These are phyloP conservation scores for Carettochelys insculpta DNA, from an alignment of 2,113 vertebrate species.

Conservation along the genomic window DNA sequence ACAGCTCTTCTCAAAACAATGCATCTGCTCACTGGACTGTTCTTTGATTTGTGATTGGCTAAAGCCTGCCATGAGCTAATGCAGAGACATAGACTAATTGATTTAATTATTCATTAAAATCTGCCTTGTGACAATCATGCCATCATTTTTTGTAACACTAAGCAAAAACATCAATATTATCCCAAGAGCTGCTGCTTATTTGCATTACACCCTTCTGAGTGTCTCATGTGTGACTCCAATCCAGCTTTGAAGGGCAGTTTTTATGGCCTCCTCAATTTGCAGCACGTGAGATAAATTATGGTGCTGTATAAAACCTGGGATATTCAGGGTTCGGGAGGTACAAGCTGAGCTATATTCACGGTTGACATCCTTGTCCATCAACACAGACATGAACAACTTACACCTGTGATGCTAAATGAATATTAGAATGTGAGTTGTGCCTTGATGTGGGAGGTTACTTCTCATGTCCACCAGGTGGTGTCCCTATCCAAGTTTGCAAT, in stretches of 20 bases:
- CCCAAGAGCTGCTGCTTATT: not conserved
- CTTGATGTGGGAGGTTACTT: not conserved
- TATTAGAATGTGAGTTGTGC: not conserved
- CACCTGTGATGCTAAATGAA: not conserved
- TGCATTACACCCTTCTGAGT: rapidly evolving
- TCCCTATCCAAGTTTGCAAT: not conserved
- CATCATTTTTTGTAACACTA: slow-evolving; percentile 7
- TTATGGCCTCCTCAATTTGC: rapidly evolving
- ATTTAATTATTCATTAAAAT: slow-evolving; percentile 3
- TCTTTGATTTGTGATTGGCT: slow-evolving; percentile 33
- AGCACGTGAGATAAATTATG: not conserved
- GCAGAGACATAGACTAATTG: slow-evolving; percentile 20
- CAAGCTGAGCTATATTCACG: not conserved
- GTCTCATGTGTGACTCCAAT: rapidly evolving
- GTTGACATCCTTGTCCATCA: rapidly evolving
- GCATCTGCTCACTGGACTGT: not conserved
- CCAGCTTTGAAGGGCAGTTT: rapidly evolving
- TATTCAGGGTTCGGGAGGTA: not conserved
- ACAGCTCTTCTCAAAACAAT: slow-evolving; percentile 27
- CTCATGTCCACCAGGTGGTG: slow-evolving; percentile 16
- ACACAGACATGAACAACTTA: not conserved
- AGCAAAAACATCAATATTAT: rapidly evolving
- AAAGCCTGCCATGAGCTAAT: not conserved
- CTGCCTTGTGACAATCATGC: not conserved
- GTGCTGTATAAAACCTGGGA: not conserved